These are phyloP conservation scores for Caracal caracal DNA, from an alignment of 2,113 vertebrate species.

Conservation along the genomic window DNA sequence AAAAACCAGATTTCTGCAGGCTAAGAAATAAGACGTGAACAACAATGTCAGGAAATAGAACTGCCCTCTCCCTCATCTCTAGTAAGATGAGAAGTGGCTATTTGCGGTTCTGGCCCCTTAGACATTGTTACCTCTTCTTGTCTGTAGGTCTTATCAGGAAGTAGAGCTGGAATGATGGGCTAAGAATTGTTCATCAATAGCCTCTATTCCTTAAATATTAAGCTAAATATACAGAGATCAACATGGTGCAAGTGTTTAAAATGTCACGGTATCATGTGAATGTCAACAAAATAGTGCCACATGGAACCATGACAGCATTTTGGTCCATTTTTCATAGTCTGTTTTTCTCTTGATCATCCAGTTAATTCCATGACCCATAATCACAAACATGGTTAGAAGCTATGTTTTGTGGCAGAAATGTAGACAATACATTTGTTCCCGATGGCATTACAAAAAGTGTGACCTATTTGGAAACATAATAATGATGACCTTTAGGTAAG, in stretches of 20 bases:
- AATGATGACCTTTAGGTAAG: conserved; percentile 59
- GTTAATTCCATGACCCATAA: background rate
- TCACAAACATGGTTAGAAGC: background rate
- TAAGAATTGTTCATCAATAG: background rate
- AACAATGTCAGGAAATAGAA: background rate
- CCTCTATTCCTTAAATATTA: background rate
- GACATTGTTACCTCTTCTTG: background rate
- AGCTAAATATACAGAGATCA: background rate
- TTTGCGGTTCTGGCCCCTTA: background rate
- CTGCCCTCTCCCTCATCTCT: accelerated
- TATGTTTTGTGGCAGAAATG: background rate
- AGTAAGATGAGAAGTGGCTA: background rate
- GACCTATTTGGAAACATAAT: conserved; percentile 3
- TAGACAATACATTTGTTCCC: conserved; percentile 11
- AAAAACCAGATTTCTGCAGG: background rate
- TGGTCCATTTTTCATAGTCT: background rate
- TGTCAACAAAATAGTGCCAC: conserved; percentile 65
- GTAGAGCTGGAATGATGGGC: background rate
- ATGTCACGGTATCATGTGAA: background rate
- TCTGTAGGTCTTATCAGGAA: background rate
- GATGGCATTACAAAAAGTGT: background rate
- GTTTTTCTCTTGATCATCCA: background rate
- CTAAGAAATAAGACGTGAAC: background rate
- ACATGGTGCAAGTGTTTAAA: background rate
- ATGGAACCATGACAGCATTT: conserved; percentile 43